Conservation (phyloP, 2,888 invertebrate species). For the Carterocephalus palaemon region DNA sequence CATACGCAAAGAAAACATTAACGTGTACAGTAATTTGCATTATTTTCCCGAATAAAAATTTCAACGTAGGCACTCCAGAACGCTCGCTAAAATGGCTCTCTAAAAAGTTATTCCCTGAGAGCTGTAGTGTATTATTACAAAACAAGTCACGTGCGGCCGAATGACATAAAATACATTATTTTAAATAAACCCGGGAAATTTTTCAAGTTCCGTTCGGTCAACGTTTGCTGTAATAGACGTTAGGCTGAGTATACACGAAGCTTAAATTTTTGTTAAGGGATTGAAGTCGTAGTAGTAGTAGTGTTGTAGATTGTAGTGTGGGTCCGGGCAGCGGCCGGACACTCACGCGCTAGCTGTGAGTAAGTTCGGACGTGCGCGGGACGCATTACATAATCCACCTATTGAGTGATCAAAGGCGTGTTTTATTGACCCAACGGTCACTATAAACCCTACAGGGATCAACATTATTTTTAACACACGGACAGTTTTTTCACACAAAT, state of each 20-base stretch:
- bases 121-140: constrained; percentile 3
- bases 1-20: constrained; percentile 3
- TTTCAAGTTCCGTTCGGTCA: constrained; percentile 16
- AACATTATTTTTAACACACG: too few relatives aligned
- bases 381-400: too few relatives aligned
- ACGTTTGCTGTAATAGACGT: constrained; percentile 11
- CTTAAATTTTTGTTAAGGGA: too few relatives aligned
- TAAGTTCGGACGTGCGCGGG: too few relatives aligned
- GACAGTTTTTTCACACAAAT: too few relatives aligned
- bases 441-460: too few relatives aligned
- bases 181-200: constrained; percentile 14
- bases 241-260: constrained; percentile 2
- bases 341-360: too few relatives aligned
- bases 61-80: constrained; percentile 1
- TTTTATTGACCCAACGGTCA: too few relatives aligned
- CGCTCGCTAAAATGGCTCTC: constrained; percentile 6
- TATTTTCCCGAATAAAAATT: constrained; percentile 11
- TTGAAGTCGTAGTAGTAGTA: too few relatives aligned
- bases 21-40: constrained; percentile 10
- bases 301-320: too few relatives aligned
- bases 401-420: too few relatives aligned
- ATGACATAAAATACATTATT: constrained; percentile 21
- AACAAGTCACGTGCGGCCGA: constrained; percentile 6
- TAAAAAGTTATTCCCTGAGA: constrained; percentile 10
- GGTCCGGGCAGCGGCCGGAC: too few relatives aligned